Evolutionary conservation across 2,888 invertebrate genomes (phyloP), one percentile per base, ranked within the genome.

Genomic region (Orthosia cruda): DNA sequence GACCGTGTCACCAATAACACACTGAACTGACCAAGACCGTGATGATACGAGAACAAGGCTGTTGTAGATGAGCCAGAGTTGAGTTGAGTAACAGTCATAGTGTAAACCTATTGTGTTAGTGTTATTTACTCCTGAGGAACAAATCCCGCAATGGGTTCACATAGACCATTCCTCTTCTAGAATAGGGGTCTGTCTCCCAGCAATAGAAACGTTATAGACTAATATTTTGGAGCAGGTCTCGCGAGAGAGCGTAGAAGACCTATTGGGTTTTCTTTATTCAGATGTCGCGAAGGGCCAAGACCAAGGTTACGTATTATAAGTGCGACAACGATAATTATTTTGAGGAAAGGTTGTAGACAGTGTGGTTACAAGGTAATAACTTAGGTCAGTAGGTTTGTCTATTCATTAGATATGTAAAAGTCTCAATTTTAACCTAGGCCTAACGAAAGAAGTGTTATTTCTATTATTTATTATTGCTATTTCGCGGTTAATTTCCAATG

Each of bases 21-120:
- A 54, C 15, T 26, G n/a, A 49, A n/a, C 13, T 74, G 40, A 73
- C 63, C 49, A 23, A 73, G 54, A 73, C 73, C 73, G 9, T 73
- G 62, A 16, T 16, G 40, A 16, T 47, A 54, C 9, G 26, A 59
- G 20, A 15, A 16, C 26, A 47, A 72, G 52, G 65, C 18, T 40
- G 50, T 13, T 2, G 15, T 15, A 54, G 45, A 45, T 45, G 20
- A 32, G n/a, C 1, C 16, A 32, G 16, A 20, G 40, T 40, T 40
- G 7, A 40, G 40, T 40, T 40, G 40, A 40, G 40, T 40, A 40
- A 32, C 32, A 40, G 40, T 1, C 9, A 40, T 9, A 40, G 40
- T 40, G 40, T 9, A 40, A 40, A 1, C 40, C 32, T 32, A 26
- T 26, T 3, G 4, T 26, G 26, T 26, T 32, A 40, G 40, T 40